Conservation (phyloP, 2,797 vertebrate species). For the Pangasius sanitwongsei region DNA sequence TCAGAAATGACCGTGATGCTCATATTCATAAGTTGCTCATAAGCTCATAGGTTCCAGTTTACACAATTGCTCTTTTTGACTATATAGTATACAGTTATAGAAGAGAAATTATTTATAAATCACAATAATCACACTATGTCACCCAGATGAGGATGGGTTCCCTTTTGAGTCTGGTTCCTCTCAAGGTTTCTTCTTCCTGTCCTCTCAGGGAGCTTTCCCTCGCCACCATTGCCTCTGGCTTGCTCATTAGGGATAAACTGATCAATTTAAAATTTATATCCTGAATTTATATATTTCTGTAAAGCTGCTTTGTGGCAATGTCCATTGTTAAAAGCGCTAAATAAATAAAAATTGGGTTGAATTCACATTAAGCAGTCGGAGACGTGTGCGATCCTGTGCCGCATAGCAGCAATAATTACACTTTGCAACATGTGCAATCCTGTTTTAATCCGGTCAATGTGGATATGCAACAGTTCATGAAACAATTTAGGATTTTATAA, state of each 20-base stretch:
- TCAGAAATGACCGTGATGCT: too few relatives aligned
- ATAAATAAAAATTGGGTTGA: neutral
- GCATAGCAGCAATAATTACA: neutral
- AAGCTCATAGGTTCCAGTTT: too few relatives aligned
- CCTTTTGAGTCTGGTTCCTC: neutral
- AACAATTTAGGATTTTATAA: neutral
- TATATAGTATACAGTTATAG: neutral
- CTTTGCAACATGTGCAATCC: neutral
- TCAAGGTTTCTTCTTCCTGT: neutral
- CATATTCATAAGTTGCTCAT: too few relatives aligned
- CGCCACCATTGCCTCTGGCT: neutral
- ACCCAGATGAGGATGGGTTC: neutral
- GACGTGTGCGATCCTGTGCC: neutral
- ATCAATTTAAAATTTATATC: neutral
- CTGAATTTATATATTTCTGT: neutral
- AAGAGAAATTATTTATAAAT: neutral
- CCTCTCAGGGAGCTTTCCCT: neutral
- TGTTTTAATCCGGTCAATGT: neutral
- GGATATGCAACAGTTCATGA: neutral
- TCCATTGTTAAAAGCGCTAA: neutral
- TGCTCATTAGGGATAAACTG: neutral
- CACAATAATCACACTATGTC: too few relatives aligned
- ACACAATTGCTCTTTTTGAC: neutral
- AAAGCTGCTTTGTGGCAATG: neutral
- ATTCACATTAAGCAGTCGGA: neutral